Base-by-base conservation (phyloP, 2,797 vertebrate genomes). In the Molothrus aeneus region DNA sequence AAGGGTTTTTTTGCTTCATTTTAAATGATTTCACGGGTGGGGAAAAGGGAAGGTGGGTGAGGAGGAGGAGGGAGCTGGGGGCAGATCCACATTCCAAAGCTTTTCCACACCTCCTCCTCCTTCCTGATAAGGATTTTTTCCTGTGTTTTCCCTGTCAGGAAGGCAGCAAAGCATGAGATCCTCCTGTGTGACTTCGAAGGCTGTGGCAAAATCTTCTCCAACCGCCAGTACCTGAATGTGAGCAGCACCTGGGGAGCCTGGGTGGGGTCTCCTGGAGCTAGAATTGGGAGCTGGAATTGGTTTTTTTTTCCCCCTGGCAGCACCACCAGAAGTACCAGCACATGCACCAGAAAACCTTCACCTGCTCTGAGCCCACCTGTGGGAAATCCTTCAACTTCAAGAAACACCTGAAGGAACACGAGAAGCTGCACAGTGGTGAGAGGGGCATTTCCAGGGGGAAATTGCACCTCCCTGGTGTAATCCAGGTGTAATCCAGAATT, bases 131-230 rank as follows among this genome's bases (percentile, higher is more conserved):
- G 29, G 24, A 61, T 8, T 61, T 69, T 69, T 61, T 7, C 11
- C 25, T 25, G 2, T 1, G 3, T 60, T 31, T 42, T 26, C 19
- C 17, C 47, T 9, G 16, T 5, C 80, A 98, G 98, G 96, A 98
- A 98, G 87, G 97, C 98, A 2, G 95, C 98, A 4, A 97, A 96
- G 43, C 98, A 97, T 1, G 98, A 98, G 60, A 98, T 98, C 91
- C 97, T 98, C 80, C 97, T 98, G 11, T 98, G 98, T 3, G 98
- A 98, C 88, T 98, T 98, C 3, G 97, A 98, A 7, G 98, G 98
- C 94, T 98, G 98, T 1, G 98, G 98, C 38, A 98, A 98, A 89
- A 98, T 98, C 91, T 98, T 98, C 96, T 98, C 98, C 72, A 98
- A 98, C 79, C 97, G 98, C 34, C 98, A 98, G 66, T 98, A 98